phyloP scores from a whole-genome alignment of 2,797 vertebrate genomes.

The Muscicapa comitata region DNA sequence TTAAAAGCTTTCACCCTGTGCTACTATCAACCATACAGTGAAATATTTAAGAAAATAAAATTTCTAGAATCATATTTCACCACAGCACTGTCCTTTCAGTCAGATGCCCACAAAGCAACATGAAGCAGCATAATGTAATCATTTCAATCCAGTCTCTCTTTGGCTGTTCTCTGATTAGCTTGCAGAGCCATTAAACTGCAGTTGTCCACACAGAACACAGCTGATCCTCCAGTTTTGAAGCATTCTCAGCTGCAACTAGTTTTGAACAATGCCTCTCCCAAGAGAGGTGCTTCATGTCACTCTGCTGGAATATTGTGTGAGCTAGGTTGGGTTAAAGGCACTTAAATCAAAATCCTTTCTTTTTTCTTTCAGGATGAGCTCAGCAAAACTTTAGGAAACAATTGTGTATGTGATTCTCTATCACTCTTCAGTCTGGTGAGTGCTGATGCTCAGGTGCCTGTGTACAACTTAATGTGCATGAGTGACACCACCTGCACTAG shows the following conservation, averaged over 20 bases:
- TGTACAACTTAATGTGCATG: rapidly evolving
- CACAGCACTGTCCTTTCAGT: neutral
- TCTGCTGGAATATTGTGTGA: neutral
- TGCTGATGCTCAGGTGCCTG: neutral
- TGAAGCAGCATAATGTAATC: neutral
- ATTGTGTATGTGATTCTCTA: neutral
- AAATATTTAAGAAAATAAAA: neutral
- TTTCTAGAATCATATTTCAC: neutral
- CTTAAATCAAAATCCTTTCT: neutral
- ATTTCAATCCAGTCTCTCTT: neutral
- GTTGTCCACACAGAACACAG: neutral
- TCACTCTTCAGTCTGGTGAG: neutral
- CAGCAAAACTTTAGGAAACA: neutral
- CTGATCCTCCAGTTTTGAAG: conserved; percentile 1
- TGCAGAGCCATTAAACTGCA: conserved; percentile 64
- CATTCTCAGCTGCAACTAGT: conserved; percentile 22
- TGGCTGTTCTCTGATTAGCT: conserved; percentile 56
- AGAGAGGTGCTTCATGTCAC: neutral
- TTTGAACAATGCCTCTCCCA: conserved; percentile 13
- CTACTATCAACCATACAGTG: neutral
- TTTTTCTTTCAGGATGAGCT: neutral
- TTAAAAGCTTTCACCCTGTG: neutral
- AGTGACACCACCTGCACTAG: neutral
- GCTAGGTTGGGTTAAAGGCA: conserved; percentile 8
- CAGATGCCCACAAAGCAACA: neutral